phyloP scores from a whole-genome alignment of 2,797 vertebrate genomes.

The Cyclura pinguis region DNA sequence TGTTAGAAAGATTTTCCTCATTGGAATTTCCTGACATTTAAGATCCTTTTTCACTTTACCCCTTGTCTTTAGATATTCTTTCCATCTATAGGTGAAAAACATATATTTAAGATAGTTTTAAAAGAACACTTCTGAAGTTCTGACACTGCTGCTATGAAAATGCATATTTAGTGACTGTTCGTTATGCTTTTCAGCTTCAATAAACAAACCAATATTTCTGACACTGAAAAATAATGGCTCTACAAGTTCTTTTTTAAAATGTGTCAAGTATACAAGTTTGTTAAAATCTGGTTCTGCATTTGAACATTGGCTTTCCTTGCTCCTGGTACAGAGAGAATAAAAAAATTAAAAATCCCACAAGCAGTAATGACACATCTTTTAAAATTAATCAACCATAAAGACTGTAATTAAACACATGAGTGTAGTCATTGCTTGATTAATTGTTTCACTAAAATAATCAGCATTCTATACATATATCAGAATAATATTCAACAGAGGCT shows the following conservation, averaged over 20 bases:
- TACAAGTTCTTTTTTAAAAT: constrained; percentile 57
- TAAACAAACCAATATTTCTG: constrained; percentile 75
- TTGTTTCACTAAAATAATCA: constrained; percentile 80
- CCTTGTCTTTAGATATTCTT: too few species aligned
- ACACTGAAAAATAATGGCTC: constrained; percentile 72
- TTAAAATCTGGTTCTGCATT: constrained; percentile 65
- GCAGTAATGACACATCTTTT: constrained; percentile 76
- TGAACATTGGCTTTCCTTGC: constrained; percentile 66
- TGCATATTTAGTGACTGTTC: constrained; percentile 59
- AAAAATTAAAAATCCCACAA: constrained; percentile 51
- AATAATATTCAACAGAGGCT: constrained; percentile 66
- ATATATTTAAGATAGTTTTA: not conserved
- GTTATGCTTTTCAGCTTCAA: constrained; percentile 69
- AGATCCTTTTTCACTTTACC: too few species aligned
- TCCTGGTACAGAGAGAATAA: constrained; percentile 61
- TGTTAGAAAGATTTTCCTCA: too few species aligned
- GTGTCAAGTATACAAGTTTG: constrained; percentile 60
- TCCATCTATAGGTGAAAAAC: not conserved
- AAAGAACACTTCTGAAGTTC: constrained; percentile 21
- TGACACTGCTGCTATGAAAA: constrained; percentile 28
- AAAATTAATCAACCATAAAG: constrained; percentile 83
- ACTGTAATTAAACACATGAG: constrained; percentile 82
- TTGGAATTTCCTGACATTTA: too few species aligned
- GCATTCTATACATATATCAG: constrained; percentile 76
- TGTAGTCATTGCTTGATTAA: constrained; percentile 84